Evolutionary conservation across 2,888 invertebrate species (phyloP).

Genomic region (Tiphia femorata): DNA sequence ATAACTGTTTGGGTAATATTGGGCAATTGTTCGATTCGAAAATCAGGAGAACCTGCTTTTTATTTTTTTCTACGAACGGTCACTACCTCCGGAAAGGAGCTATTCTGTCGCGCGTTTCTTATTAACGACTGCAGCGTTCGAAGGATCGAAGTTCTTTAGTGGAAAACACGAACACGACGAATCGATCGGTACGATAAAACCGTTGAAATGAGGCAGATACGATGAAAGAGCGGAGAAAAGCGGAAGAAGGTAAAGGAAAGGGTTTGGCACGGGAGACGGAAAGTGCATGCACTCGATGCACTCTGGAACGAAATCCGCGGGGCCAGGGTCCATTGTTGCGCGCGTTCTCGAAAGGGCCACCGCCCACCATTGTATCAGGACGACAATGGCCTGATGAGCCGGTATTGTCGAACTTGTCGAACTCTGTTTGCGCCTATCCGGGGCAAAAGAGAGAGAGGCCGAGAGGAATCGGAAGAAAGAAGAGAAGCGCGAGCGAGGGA

Average conservation of each 20-base stretch:
- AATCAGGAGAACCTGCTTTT: too few species aligned
- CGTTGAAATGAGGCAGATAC: neutral
- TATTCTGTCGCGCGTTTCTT: too few species aligned
- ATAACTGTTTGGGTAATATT: too few species aligned
- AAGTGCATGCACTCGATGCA: slow-evolving; percentile 22
- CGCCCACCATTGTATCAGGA: slow-evolving; percentile 40
- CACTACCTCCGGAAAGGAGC: too few species aligned
- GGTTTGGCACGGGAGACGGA: slow-evolving; percentile 4
- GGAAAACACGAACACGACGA: too few species aligned
- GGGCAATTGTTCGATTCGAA: too few species aligned
- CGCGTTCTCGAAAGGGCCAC: slow-evolving; percentile 41
- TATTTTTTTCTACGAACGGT: too few species aligned
- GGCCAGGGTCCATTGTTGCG: slow-evolving; percentile 26
- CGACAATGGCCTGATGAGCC: slow-evolving; percentile 57
- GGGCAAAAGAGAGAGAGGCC: neutral
- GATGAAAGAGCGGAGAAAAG: neutral
- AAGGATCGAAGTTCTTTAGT: too few species aligned
- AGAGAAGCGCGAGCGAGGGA: neutral
- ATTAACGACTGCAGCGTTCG: too few species aligned
- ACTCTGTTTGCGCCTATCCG: slow-evolving; percentile 27
- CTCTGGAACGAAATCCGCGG: slow-evolving; percentile 24
- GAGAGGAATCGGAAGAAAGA: neutral
- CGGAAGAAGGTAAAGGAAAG: slow-evolving; percentile 8
- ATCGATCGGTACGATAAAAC: too few species aligned
- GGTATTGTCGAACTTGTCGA: slow-evolving; percentile 54